Evolutionary conservation across 1,140 invertebrate genomes (phyloP).

Genomic region (Mesaphorura yosii): DNA sequence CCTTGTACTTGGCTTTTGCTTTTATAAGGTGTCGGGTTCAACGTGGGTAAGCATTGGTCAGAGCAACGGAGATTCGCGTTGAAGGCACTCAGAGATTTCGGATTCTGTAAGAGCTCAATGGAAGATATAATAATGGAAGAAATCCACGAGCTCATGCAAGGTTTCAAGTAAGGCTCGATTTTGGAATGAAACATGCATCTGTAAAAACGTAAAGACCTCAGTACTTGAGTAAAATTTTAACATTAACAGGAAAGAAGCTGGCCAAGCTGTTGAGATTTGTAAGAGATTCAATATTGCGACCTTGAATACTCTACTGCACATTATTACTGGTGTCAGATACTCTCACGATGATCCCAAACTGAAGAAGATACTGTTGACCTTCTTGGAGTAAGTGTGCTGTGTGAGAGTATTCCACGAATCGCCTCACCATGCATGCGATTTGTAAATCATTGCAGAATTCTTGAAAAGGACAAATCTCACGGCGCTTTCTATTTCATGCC

Average conservation of each 20-base stretch:
- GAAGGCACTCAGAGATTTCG: constrained; percentile 10
- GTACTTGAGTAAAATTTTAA: no score
- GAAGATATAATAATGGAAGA: constrained; percentile 12
- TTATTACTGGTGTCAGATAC: constrained; percentile 17
- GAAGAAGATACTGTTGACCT: no score
- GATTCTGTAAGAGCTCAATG: constrained; percentile 8
- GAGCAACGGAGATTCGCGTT: constrained; percentile 19
- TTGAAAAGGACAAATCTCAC: constrained; percentile 5
- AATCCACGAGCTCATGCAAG: constrained; percentile 4
- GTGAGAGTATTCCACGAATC: no score
- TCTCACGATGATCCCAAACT: constrained; percentile 11
- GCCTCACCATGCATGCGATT: no score
- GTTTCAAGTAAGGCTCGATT: no score
- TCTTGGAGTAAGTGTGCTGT: constrained; percentile 19
- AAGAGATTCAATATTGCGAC: constrained; percentile 3
- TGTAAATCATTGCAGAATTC: no score
- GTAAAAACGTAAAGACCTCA: no score
- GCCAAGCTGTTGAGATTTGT: not conserved
- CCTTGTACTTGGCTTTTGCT: no score
- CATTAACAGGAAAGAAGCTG: constrained; percentile 1
- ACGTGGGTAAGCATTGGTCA: constrained; percentile 13
- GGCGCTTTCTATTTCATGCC: constrained; percentile 37
- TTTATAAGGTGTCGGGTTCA: no score
- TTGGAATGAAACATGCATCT: no score
- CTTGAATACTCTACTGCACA: constrained; percentile 6